Conservation (phyloP, 2,113 vertebrate genomes). For the Mystacornis crossleyi region DNA sequence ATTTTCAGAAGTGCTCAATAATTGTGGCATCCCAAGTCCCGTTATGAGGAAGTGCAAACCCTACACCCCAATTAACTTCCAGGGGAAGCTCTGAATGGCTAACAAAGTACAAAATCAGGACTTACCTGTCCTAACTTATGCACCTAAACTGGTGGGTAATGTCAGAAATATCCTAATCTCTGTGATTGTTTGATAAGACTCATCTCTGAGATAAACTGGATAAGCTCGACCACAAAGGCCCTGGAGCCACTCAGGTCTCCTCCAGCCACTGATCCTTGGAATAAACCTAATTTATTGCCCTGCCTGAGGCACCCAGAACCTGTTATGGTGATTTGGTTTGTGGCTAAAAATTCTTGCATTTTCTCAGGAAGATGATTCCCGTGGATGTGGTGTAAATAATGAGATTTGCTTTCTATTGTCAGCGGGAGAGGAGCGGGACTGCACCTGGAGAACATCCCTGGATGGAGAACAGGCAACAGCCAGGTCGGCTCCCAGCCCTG, state of each 20-base stretch:
- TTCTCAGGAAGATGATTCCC: slow-evolving; percentile 50
- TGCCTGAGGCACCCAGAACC: slow-evolving; percentile 43
- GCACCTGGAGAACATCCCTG: neutral
- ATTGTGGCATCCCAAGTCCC: neutral
- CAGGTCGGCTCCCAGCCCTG: neutral
- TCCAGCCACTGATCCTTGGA: slow-evolving; percentile 21
- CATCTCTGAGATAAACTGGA: slow-evolving; percentile 58
- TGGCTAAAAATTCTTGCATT: slow-evolving; percentile 60
- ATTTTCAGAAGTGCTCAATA: neutral
- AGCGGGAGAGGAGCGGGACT: neutral
- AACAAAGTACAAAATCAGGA: slow-evolving; percentile 39
- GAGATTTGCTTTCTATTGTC: neutral
- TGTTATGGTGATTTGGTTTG: slow-evolving; percentile 51
- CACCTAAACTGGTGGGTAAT: slow-evolving; percentile 50
- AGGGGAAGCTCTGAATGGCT: slow-evolving; percentile 23
- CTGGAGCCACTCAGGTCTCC: slow-evolving; percentile 38
- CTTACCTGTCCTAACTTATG: slow-evolving; percentile 24
- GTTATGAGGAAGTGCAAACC: slow-evolving; percentile 45
- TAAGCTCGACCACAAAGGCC: slow-evolving; percentile 57
- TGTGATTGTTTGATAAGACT: slow-evolving; percentile 35
- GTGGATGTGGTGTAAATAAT: neutral
- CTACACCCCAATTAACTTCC: slow-evolving; percentile 10
- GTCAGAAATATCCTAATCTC: slow-evolving; percentile 56
- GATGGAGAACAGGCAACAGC: neutral
- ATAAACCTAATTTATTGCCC: slow-evolving; percentile 28